Percentiles rank a stretch among this genome's conserved stretches.
Conservation (phyloP, 1,140 invertebrate species). For the Diorhabda elongata region DNA sequence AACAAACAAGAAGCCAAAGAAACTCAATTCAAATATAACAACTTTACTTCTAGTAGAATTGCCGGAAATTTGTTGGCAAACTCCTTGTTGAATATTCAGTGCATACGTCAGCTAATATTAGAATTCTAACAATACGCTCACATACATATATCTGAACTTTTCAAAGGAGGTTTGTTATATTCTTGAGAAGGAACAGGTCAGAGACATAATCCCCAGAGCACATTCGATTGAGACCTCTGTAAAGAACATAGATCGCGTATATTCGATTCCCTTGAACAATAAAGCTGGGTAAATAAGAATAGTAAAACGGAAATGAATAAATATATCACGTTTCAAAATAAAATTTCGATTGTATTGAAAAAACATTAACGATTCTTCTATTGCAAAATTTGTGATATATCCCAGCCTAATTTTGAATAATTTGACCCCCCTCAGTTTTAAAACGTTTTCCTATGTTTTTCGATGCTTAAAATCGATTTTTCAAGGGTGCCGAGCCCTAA, state of each 20-base stretch:
- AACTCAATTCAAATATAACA: constrained; percentile 3
- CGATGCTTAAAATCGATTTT: too few relatives aligned
- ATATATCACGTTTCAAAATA: too few relatives aligned
- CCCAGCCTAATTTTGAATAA: too few relatives aligned
- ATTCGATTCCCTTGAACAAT: too few relatives aligned
- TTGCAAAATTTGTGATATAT: too few relatives aligned
- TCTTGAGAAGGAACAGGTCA: constrained; percentile 1
- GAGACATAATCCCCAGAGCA: background rate
- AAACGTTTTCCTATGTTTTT: too few relatives aligned
- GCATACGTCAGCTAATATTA: constrained; percentile 2
- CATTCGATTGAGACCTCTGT: background rate
- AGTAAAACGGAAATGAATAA: too few relatives aligned
- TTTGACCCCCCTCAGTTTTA: too few relatives aligned
- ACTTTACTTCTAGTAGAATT: background rate
- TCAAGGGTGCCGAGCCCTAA: too few relatives aligned
- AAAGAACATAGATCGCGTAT: background rate
- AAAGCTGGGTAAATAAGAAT: too few relatives aligned
- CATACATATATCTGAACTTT: constrained; percentile 2
- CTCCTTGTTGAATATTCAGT: constrained; percentile 2
- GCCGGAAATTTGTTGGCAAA: background rate
- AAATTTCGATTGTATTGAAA: too few relatives aligned
- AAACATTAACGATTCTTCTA: too few relatives aligned
- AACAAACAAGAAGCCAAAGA: background rate
- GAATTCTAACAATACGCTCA: constrained; percentile 2
- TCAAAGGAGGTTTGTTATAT: background rate